phyloP scores from a whole-genome alignment of 1,140 invertebrate genomes.

The Tetramorium parvispinum region DNA sequence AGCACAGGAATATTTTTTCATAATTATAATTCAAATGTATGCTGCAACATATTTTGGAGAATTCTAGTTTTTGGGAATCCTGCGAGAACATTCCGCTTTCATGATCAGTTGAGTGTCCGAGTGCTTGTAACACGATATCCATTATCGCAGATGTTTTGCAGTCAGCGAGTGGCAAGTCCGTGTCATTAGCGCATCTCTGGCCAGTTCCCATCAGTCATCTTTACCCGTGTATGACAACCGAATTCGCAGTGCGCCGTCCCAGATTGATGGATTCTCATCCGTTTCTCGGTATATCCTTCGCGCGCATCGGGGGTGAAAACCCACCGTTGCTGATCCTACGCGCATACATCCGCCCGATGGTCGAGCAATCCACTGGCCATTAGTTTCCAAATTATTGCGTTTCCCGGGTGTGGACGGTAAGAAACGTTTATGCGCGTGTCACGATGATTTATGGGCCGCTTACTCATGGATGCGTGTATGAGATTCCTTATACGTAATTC shows the following conservation, averaged over 20 bases:
- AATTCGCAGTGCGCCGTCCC: conserved; percentile 66
- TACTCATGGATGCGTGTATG: not conserved
- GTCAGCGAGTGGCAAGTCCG: conserved; percentile 65
- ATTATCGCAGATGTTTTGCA: conserved; percentile 74
- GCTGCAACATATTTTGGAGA: not conserved
- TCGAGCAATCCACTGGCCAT: conserved; percentile 70
- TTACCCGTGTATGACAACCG: conserved; percentile 68
- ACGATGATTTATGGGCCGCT: conserved; percentile 70
- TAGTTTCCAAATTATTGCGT: conserved; percentile 75
- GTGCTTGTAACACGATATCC: conserved; percentile 64
- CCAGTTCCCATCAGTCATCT: conserved; percentile 75
- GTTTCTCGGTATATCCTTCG: conserved; percentile 68
- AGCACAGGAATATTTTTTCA: not conserved
- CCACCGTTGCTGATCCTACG: conserved; percentile 18
- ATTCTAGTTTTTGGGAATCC: not conserved
- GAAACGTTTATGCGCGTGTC: conserved; percentile 74
- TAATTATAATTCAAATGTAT: not conserved
- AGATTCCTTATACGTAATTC: conserved; percentile 36
- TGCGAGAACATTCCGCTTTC: conserved; percentile 27
- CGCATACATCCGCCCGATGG: conserved; percentile 25
- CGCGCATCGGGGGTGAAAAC: conserved; percentile 62
- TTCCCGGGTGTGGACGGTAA: conserved; percentile 62
- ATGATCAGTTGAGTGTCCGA: conserved; percentile 31
- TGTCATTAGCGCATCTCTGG: conserved; percentile 73
- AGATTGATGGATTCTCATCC: conserved; percentile 75